Percentiles rank a stretch among this genome's conserved stretches.
Evolutionary conservation across 2,113 vertebrate genomes (phyloP).

Genomic region (Charina bottae): DNA sequence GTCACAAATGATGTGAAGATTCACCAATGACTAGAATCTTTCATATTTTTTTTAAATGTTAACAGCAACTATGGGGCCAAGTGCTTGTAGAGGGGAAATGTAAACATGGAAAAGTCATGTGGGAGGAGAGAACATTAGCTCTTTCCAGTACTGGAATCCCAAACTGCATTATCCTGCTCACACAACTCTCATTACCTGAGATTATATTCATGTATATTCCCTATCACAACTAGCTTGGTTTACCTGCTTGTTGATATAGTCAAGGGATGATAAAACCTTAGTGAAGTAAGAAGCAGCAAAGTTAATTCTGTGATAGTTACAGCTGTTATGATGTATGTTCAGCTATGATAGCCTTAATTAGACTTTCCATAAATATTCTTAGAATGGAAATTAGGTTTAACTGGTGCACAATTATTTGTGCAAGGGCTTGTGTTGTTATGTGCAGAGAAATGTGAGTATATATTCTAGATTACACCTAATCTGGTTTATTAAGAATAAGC

Average conservation of each 20-base stretch:
- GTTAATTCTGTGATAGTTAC: neutral
- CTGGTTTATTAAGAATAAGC: neutral
- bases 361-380: neutral
- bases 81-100: neutral
- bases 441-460: constrained; percentile 41
- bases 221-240: neutral
- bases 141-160: neutral
- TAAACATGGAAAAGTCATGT: neutral
- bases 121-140: neutral
- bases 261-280: neutral
- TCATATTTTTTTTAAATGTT: neutral
- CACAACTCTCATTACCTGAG: neutral
- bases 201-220: neutral
- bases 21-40: neutral
- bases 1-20: neutral
- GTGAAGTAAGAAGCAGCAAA: neutral
- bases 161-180: neutral
- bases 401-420: neutral
- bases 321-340: neutral
- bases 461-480: constrained; percentile 1
- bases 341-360: neutral
- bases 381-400: neutral
- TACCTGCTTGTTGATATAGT: neutral
- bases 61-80: neutral
- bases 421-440: neutral